Evolutionary conservation across 1,140 invertebrate genomes (phyloP), one percentile per base, ranked within the genome.

Genomic region (Bombus fervidus): DNA sequence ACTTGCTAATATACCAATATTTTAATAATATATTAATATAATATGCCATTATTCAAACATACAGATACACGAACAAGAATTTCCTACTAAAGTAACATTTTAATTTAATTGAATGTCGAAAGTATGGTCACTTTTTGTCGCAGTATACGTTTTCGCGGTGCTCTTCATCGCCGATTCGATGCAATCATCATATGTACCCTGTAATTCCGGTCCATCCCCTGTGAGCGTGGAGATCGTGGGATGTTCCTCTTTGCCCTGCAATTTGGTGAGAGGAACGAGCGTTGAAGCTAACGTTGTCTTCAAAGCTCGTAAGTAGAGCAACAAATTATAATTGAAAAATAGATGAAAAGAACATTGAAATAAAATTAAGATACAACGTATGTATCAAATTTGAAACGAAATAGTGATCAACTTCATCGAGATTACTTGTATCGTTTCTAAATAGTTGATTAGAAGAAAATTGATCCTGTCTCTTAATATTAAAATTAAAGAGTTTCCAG

Each of bases 231-330:
- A 78, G 9, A 75, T 94, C 8, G 15, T 83, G 0, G 92, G 89
- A 15, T 94, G 93, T 68, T 13, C 64, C 0, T 69, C 47, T 9
- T 71, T 62, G 2, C 92, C 92, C 0, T 94, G 93, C 75, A 0
- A 34, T 6, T 53, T 94, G 0, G 37, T 82, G 13, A 87, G 85
- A 41, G 92, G 92, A 1, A 79, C 62, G 15, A 68, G 41, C 31
- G 75, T 90, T 1, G 68, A 18, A 0, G 93, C 88, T 2, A 69
- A 88, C 25, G 91, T 92, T 91, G 88, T 91, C 9, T 94, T 93
- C 64, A 0, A 1, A 1, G 89, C 85, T 10, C 28, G 93, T 94
- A 83, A 92, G 89, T 91, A 78, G 34, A 12, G 5, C 1, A 41
- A 10, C 8, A 18, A 8, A 43, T 31, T 25, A 57, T 10, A 37